phyloP scores from a whole-genome alignment of 2,797 vertebrate genomes.

The Rhodeus uyekii region DNA sequence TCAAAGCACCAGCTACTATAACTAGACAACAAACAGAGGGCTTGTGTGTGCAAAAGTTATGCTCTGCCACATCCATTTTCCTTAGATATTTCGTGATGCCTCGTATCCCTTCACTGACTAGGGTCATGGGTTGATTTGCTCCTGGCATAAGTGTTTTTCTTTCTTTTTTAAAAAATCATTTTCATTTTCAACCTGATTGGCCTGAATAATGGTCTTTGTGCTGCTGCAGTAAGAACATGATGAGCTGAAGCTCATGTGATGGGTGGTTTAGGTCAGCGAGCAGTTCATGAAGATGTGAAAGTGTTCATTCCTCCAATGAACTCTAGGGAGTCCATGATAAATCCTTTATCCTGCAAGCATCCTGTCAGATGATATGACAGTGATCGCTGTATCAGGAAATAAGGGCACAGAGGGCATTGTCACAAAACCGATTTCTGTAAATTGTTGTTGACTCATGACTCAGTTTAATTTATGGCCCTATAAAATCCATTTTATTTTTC shows the following conservation, averaged over 20 bases:
- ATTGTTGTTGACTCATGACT: neutral
- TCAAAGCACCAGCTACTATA: neutral
- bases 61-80: neutral
- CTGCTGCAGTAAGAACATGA: conserved; percentile 14
- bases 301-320: neutral
- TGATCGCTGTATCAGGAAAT: neutral
- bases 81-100: neutral
- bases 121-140: conserved; percentile 38
- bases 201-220: conserved; percentile 50
- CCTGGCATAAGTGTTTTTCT: neutral
- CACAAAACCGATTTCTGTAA: neutral
- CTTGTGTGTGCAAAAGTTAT: conserved; percentile 10
- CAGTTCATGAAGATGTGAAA: conserved; percentile 20
- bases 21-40: conserved; percentile 3
- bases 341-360: neutral
- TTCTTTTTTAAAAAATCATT: neutral
- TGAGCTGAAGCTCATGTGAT: conserved; percentile 49
- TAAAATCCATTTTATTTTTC: too few species aligned
- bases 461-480: too few species aligned
- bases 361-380: neutral
- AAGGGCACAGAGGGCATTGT: neutral
- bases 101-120: neutral
- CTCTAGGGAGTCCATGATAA: neutral
- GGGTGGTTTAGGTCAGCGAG: conserved; percentile 1
- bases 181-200: conserved; percentile 12